Evolutionary conservation across 2,888 invertebrate species (phyloP), one percentile per base, ranked within the genome.

Genomic region (Polylopha cassiicola): DNA sequence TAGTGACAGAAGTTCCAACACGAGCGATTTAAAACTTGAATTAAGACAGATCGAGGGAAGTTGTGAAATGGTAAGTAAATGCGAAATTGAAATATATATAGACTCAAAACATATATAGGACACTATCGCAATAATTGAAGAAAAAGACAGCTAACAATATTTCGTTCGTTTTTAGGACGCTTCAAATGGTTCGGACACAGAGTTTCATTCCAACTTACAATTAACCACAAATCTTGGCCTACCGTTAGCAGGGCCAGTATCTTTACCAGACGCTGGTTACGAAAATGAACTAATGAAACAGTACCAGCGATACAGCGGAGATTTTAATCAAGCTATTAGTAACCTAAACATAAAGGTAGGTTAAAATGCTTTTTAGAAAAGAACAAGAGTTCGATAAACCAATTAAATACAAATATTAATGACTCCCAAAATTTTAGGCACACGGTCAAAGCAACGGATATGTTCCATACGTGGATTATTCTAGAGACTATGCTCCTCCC

Each of bases 21-120:
- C 95, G 55, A 96, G 96, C 51, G 96, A 96, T 74, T 86, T 96
- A 63, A 97, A 97, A 74, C 87, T 95, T 53, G 96, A 97, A 71
- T 88, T 96, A 46, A 87, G 95, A 34, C 95, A 95, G 23, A 91
- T 92, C 31, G 92, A 93, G 44, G 93, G 92, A 18, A 90, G 91
- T 54, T 92, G 92, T 72, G 92, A 93, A 65, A 88, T 88, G 82
- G 91, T 90, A 55, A 87, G 86, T 73, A 64, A n/a, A 1, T 9
- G 72, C 4, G 13, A 2, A 9, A 11, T 1, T 13, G 17, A 21
- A 1, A n/a, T n/a, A n/a, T n/a, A n/a, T n/a, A n/a, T n/a, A n/a
- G n/a, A n/a, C n/a, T n/a, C n/a, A n/a, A n/a, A n/a, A n/a, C n/a
- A n/a, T n/a, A n/a, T n/a, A n/a, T n/a, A n/a, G n/a, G n/a, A n/a